Base-by-base conservation (phyloP, 2,113 vertebrate genomes). In the Lophius piscatorius region DNA sequence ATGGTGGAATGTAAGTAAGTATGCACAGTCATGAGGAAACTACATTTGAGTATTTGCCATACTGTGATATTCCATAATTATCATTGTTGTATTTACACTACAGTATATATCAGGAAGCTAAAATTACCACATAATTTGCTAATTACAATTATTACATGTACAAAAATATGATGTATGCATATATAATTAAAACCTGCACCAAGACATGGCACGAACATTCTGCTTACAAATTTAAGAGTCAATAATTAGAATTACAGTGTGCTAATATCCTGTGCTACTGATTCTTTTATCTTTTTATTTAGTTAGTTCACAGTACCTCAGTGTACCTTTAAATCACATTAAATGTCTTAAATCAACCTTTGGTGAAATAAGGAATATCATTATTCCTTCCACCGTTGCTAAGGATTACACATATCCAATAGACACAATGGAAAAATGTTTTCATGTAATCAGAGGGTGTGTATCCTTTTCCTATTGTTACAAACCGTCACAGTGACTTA, bases 401-500 rank as follows among this genome's bases (percentile, higher is more conserved):
- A n/a, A n/a, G n/a, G 39, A 46, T 50, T 11, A 49, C 12, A 48
- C 22, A 34, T 17, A 10, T 17, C 7, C 16, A 31, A n/a, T 13
- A 26, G 6, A 9, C 11, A 26, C 3, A 41, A 7, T 33, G 20
- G 14, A 26, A 29, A 20, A 35, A 23, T 13, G 1, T 1, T 20
- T 45, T 46, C 0, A 34, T 29, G n/a, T 17, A 34, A 62, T 9
- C 5, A 61, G 31, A 36, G 13, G 7, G n/a, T 44, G 29, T 9
- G 8, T 16, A 23, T 10, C 33, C 18, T 26, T 63, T 26, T 58
- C 16, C 4, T 57, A 6, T 54, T 48, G 12, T 63, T 46, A 33
- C 28, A 23, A 33, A 21, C 16, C 33, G 12, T 51, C 18, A 60
- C 63, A n/a, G n/a, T 57, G 39, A 66, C 71, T 49, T 5, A 28